Percentiles rank a stretch among this genome's conserved stretches.
phyloP scores from a whole-genome alignment of 1,140 invertebrate genomes.

The Conus ventricosus region DNA sequence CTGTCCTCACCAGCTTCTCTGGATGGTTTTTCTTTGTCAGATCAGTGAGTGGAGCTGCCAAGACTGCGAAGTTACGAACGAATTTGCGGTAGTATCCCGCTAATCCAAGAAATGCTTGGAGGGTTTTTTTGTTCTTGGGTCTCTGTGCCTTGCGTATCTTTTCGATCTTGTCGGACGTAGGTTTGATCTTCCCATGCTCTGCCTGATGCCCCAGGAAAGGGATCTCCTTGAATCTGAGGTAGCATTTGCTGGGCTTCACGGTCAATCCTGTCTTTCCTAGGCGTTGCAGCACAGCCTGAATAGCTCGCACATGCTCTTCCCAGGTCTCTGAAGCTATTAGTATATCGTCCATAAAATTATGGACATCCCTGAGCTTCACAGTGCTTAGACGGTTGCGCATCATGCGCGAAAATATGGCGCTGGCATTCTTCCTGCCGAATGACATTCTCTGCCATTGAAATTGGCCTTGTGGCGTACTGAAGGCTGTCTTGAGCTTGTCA shows the following conservation, averaged over 20 bases:
- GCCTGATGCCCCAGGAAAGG: conserved; percentile 47
- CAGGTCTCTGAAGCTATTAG: conserved; percentile 16
- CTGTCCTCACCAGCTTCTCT: background rate
- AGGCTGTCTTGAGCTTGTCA: conserved; percentile 6
- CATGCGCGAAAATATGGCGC: conserved; percentile 57
- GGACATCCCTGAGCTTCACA: background rate
- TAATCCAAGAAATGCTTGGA: conserved; percentile 50
- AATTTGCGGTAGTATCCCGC: conserved; percentile 72
- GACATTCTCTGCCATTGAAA: conserved; percentile 46
- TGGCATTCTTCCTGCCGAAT: conserved; percentile 39
- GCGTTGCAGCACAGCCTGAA: conserved; percentile 24
- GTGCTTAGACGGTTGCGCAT: conserved; percentile 55
- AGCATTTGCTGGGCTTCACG: conserved; percentile 38
- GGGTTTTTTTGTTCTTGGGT: conserved; percentile 52
- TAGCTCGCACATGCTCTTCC: conserved; percentile 29
- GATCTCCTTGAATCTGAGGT: conserved; percentile 10
- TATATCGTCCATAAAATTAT: background rate
- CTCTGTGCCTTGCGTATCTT: conserved; percentile 61
- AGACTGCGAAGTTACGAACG: conserved; percentile 54
- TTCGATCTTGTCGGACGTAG: conserved; percentile 64
- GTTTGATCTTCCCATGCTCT: conserved; percentile 35
- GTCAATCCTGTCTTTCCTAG: conserved; percentile 32
- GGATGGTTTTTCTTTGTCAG: no score
- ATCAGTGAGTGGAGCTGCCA: conserved; percentile 43
- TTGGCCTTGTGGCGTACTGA: conserved; percentile 28